Percentiles rank a stretch among this genome's conserved stretches.
phyloP scores from a whole-genome alignment of 2,113 vertebrate genomes.

The Grantiella picta region DNA sequence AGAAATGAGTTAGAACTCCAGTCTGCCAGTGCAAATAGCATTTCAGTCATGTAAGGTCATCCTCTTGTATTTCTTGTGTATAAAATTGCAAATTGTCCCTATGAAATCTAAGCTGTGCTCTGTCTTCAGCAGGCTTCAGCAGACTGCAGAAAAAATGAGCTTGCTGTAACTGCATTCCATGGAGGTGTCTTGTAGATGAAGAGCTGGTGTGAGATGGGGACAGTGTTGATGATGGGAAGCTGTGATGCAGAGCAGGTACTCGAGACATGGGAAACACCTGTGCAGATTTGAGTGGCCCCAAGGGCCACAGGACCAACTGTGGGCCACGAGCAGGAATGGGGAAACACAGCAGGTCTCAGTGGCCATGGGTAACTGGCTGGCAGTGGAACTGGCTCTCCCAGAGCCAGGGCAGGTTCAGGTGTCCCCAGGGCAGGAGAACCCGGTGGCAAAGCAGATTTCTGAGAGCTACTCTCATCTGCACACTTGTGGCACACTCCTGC shows the following conservation, averaged over 20 bases:
- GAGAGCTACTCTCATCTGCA: neutral
- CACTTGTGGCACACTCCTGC: accelerated
- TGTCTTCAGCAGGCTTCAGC: neutral
- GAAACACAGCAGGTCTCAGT: neutral
- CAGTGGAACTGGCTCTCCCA: neutral
- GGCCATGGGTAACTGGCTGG: accelerated
- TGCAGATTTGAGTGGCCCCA: accelerated
- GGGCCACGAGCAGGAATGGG: accelerated
- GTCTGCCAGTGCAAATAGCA: neutral
- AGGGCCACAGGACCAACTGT: accelerated
- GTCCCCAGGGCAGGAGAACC: accelerated
- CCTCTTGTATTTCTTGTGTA: neutral
- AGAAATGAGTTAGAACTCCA: neutral
- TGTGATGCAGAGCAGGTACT: neutral
- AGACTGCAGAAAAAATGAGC: neutral
- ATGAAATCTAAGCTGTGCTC: neutral
- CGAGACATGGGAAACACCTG: accelerated
- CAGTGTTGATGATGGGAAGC: neutral
- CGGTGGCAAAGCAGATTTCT: accelerated
- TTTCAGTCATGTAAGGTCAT: neutral
- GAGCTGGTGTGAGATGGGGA: neutral
- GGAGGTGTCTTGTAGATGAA: neutral
- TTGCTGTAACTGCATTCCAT: neutral
- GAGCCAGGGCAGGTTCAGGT: neutral
- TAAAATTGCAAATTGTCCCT: neutral